These are phyloP conservation scores for Smittia sp. DNA, from an alignment of 2,888 invertebrate genomes.

Conservation along the genomic window DNA sequence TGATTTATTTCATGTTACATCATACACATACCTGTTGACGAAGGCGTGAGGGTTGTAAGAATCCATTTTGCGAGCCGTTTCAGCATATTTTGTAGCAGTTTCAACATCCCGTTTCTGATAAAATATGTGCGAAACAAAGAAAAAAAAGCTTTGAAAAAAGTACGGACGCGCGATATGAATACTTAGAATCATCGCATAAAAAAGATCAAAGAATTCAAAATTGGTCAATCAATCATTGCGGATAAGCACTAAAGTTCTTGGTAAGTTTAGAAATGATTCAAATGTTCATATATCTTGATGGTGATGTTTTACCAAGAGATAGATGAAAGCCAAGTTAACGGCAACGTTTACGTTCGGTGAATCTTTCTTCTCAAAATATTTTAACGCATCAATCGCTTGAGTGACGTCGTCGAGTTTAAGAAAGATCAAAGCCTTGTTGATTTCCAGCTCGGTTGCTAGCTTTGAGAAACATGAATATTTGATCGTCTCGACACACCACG, in stretches of 20 bases:
- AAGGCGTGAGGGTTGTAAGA: constrained; percentile 77
- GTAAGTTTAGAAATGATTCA: too few species aligned
- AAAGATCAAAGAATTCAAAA: too few species aligned
- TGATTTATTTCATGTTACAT: too few species aligned
- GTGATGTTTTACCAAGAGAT: constrained; percentile 63
- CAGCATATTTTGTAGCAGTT: constrained; percentile 74
- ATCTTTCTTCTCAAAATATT: constrained; percentile 82
- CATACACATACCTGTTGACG: too few species aligned
- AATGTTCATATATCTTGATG: too few species aligned
- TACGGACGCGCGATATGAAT: too few species aligned
- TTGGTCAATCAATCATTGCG: too few species aligned
- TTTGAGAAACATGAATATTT: constrained; percentile 82
- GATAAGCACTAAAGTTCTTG: too few species aligned
- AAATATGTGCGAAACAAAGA: constrained; percentile 43
- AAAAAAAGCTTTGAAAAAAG: background rate
- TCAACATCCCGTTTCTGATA: constrained; percentile 72
- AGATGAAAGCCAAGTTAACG: constrained; percentile 81
- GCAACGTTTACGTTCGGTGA: constrained; percentile 78
- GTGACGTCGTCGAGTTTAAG: constrained; percentile 76
- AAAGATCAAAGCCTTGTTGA: constrained; percentile 85
- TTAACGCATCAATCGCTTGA: constrained; percentile 78
- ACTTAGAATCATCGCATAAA: too few species aligned
- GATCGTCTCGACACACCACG: constrained; percentile 92
- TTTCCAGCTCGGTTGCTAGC: constrained; percentile 83
- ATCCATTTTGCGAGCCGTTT: constrained; percentile 70